Evolutionary conservation across 2,797 vertebrate species (phyloP), one percentile per base, ranked within the genome.

Genomic region (Pteropus rufus): DNA sequence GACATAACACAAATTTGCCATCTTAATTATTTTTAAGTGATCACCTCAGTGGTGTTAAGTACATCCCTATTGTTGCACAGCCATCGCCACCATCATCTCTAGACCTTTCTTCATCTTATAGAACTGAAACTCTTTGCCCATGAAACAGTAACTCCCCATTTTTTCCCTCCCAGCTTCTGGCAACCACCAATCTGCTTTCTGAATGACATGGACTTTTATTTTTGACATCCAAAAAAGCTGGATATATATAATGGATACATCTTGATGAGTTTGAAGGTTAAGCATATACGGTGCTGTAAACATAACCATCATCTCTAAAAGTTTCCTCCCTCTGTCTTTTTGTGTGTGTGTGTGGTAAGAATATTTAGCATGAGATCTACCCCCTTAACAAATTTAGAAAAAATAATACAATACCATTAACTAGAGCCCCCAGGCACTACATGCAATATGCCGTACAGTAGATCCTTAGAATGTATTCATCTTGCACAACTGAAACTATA

Each of bases 181-280:
- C 23, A 67, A 67, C 31, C 81, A 52, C 62, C 49, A 23, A 60
- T 24, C 81, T 52, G 24, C 60, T 77, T 82, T 91, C 88, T 91
- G 31, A 64, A 56, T 56, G 83, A 79, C 56, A 31, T 2, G 16
- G 39, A 65, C 18, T 44, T 80, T 69, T 76, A 31, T 64, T 70
- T 67, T 69, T 5, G 8, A 46, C 21, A 56, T n/a, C 16, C 26
- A 34, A 67, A 67, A 64, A 72, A 46, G 23, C 75, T 34, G 36
- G n/a, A 26, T 21, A 44, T 79, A 67, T 77, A n/a, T 67, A 79
- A 41, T 26, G 21, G 41, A 54, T 79, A 26, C 62, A 54, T 67
- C 36, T 79, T 41, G 8, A 62, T 65, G 60, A 12, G 26, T 44
- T n/a, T 67, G 62, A 67, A 67, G 29, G 18, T 67, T 67, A 67